Evolutionary conservation across 2,113 vertebrate species (phyloP), one percentile per base, ranked within the genome.

Genomic region (Psittacus erithacus): DNA sequence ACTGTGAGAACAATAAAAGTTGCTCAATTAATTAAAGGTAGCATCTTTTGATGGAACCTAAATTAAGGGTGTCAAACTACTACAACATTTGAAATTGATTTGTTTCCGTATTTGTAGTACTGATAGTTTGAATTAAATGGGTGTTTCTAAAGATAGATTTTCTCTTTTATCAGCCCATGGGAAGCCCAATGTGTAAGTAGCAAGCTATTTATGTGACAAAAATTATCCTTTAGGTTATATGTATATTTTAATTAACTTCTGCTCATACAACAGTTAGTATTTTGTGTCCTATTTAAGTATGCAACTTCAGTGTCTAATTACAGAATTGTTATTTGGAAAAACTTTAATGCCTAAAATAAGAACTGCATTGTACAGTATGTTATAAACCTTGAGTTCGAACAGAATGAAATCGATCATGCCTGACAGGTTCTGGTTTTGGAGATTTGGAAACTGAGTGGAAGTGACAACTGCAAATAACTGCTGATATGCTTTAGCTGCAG

Each of bases 371-470:
- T 83, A 22, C 44, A 95, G 91, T 75, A 79, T 96, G 93, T 98
- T 96, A 92, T 91, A 97, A 97, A 95, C 95, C 92, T 97, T 96
- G 85, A 86, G 96, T 98, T 98, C 65, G 5, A 91, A 39, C 52
- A 52, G 68, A 78, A 24, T 97, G 97, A 97, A 74, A 96, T 98
- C 97, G 97, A 98, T 98, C 97, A 96, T 43, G 65, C 92, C 68
- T 97, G 97, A 91, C 85, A 94, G 93, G 55, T 64, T 86, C 63
- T 92, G 79, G 57, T 75, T 75, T 67, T 77, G 93, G 93, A 91
- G 86, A 62, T 92, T 64, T 78, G 46, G 60, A 65, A 13, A 67
- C 27, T 86, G 85, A 97, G 89, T 50, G 73, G 82, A 97, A 92
- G 86, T 71, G 92, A 92, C 97, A 96, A 49, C n/a, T 33, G 49